Evolutionary conservation across 2,888 invertebrate genomes (phyloP), one percentile per base, ranked within the genome.

Genomic region (Stictocephala bisonia): DNA sequence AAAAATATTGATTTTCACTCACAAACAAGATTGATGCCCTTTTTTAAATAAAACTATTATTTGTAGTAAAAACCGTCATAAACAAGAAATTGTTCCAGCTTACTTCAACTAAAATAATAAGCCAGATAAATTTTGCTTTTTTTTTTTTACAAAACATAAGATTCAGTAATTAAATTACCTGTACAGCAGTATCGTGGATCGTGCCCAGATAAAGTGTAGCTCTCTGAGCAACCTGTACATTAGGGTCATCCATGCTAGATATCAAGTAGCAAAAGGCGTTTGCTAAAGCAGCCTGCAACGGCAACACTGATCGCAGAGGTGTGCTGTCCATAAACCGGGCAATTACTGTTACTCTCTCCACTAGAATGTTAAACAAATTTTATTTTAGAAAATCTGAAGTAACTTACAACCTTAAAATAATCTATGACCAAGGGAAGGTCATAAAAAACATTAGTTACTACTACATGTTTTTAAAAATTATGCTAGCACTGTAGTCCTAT

Each of bases 211-310:
- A 96, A 1, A 97, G 87, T 0, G 95, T 94, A 2, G 97, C 92
- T 79, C 96, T 88, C 84, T 99, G 98, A 0, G 98, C 96, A 1
- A 99, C 97, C 79, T 96, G 93, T 15, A 97, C 93, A 84, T 95
- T 96, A 75, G 91, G 90, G 84, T 99, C 99, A 84, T 98, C 97
- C 90, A 99, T 93, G 80, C 96, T 94, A 70, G 95, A 95, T 79
- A 99, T 94, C 72, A 99, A 88, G 84, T 97, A 96, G 84, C 97
- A 98, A 87, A 99, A 98, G 0, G 97, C 96, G 78, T 97, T 97
- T 4, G 99, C 96, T 80, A 99, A 85, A 0, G 97, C 94, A 0
- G 97, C 95, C 85, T 98, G 97, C 60, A 99, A 86, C 0, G 91
- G 89, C 71, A 91, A 89, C 82, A 95, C 93, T 71, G 92, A 92